Percentiles rank a stretch among this genome's conserved stretches.
These are phyloP conservation scores for Trinorchestia longiramus DNA, from an alignment of 1,140 invertebrate species.

Conservation along the genomic window DNA sequence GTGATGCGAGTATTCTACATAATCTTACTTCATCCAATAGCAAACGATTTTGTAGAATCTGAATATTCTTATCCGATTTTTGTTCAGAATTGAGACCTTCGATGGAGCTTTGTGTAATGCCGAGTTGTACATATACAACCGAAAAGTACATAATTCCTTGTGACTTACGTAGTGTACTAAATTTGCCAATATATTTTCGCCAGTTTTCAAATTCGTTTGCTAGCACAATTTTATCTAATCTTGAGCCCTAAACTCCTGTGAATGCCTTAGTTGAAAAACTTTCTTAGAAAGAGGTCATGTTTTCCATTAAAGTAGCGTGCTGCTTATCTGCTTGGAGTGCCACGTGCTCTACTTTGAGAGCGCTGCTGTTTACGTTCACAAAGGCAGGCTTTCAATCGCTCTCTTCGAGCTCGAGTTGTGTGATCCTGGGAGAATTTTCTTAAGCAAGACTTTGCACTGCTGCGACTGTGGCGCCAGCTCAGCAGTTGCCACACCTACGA, in stretches of 20 bases:
- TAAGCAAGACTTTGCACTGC: background rate
- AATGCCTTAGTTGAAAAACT: background rate
- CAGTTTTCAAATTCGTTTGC: background rate
- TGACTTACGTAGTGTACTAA: background rate
- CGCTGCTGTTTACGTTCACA: background rate
- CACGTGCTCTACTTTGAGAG: background rate
- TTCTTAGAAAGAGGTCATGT: background rate
- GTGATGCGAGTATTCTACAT: background rate
- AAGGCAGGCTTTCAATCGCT: background rate
- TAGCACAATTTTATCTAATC: background rate
- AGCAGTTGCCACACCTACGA: background rate
- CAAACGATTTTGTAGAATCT: background rate
- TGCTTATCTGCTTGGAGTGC: background rate
- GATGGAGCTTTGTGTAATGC: no score
- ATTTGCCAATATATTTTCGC: background rate
- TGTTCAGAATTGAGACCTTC: background rate
- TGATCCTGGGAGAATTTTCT: background rate
- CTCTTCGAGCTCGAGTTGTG: background rate
- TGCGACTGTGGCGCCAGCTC: background rate
- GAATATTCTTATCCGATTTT: background rate
- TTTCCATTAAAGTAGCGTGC: background rate
- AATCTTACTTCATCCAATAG: background rate
- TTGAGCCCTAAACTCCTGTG: background rate
- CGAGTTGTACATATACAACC: no score
- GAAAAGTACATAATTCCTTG: background rate